Evolutionary conservation across 2,113 vertebrate species (phyloP), one percentile per base, ranked within the genome.

Genomic region (Scolopax mira): DNA sequence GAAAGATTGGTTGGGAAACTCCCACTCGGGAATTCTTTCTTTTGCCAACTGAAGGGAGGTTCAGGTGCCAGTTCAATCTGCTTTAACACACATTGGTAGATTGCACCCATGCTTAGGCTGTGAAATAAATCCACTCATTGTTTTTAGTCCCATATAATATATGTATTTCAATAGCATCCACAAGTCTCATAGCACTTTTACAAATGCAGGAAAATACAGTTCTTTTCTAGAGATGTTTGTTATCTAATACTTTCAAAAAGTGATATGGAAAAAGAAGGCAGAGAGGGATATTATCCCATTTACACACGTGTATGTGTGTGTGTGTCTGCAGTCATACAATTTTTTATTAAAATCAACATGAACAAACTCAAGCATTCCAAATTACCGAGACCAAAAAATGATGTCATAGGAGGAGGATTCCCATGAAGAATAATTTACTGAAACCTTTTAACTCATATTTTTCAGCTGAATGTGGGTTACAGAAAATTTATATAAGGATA

Each of bases 1-100:
- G 85, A 93, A 91, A 89, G 83, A 89, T 37, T 81, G 39, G 42
- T 44, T 15, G 35, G 88, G 92, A 52, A 96, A 92, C 94, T 95
- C 92, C 94, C 88, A 90, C 79, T 84, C 41, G 44, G 69, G 44
- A 88, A 71, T 93, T 78, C 21, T 73, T 88, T 84, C 48, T 41
- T 82, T 92, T 61, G 42, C 79, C 74, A 75, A 0, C 31, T 77
- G 64, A 86, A 83, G 35, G 30, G 42, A 83, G n/a, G 7, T 10
- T 61, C 64, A 61, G 9, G 8, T 80, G 51, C 46, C 75, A 19
- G 72, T 73, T 48, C 55, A 39, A 24, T 79, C 71, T 83, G 27
- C 17, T 79, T 88, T 58, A 51, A n/a, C 27, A 19, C 28, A 28
- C 3, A 7, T 2, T 39, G 74, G 37, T 30, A 55, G 75, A 19